These are phyloP conservation scores for Alosa sapidissima DNA, from an alignment of 2,797 vertebrate species.

Conservation along the genomic window DNA sequence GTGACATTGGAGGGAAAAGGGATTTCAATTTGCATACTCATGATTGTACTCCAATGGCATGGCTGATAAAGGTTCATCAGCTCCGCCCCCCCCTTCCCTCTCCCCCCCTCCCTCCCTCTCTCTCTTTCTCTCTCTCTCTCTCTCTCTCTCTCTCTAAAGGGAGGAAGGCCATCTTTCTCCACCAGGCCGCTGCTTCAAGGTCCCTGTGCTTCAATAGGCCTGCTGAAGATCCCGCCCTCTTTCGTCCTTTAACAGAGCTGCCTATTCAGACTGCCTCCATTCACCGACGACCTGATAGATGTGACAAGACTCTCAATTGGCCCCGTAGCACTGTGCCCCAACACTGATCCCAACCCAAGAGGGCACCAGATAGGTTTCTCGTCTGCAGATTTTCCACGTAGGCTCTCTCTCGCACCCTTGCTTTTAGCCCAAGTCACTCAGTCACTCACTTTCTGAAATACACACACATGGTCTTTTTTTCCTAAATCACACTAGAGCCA, in stretches of 20 bases:
- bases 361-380: slow-evolving; percentile 56
- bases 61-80: slow-evolving; percentile 44
- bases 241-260: slow-evolving; percentile 63
- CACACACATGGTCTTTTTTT: background rate
- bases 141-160: too few species aligned
- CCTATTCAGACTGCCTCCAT: slow-evolving; percentile 64
- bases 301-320: slow-evolving; percentile 73
- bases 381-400: background rate
- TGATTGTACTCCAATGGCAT: slow-evolving; percentile 33
- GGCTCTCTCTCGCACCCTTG: background rate
- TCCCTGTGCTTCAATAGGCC: slow-evolving; percentile 56
- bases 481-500: slow-evolving; percentile 54
- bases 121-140: background rate
- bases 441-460: background rate
- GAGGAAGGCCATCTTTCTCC: slow-evolving; percentile 48
- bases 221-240: slow-evolving; percentile 50
- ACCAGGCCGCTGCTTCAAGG: slow-evolving; percentile 49
- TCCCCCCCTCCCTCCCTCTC: slow-evolving; percentile 27
- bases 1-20: slow-evolving; percentile 14
- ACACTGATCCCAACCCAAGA: slow-evolving; percentile 66
- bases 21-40: slow-evolving; percentile 42
- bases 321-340: slow-evolving; percentile 60
- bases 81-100: slow-evolving; percentile 23
- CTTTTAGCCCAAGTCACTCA: too few species aligned
- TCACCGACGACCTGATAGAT: slow-evolving; percentile 62